Conservation (phyloP, 2,113 vertebrate species). For the Nyctereutes procyonoides region DNA sequence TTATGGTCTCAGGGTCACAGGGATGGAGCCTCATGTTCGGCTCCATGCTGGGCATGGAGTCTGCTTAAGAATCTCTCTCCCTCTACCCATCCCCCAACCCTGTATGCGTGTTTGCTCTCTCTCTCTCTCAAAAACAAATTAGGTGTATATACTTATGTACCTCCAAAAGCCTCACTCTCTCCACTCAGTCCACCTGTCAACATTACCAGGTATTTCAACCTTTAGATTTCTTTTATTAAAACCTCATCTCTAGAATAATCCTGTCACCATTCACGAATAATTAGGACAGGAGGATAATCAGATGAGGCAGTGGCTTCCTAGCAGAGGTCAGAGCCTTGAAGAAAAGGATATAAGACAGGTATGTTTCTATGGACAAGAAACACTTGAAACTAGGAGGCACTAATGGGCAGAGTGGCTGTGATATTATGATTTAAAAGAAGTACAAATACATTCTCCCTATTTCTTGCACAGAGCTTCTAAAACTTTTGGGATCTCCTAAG, state of each 20-base stretch:
- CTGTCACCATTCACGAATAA: neutral
- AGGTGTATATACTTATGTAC: neutral
- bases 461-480: neutral
- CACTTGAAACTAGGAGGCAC: neutral
- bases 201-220: neutral
- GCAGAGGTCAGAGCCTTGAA: neutral
- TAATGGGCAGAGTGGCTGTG: neutral
- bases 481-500: neutral
- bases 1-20: neutral
- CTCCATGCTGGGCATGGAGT: neutral
- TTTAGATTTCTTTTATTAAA: neutral
- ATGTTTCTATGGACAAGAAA: neutral
- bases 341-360: neutral
- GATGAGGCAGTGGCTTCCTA: neutral
- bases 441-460: neutral
- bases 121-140: neutral
- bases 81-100: neutral
- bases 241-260: neutral
- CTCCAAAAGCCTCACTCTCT: neutral
- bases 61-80: neutral
- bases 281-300: neutral
- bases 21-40: neutral
- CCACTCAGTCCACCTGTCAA: neutral
- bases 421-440: neutral
- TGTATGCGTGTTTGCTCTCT: accelerated